Base-by-base conservation (phyloP, 2,888 invertebrate species). In the Girardia tigrina region DNA sequence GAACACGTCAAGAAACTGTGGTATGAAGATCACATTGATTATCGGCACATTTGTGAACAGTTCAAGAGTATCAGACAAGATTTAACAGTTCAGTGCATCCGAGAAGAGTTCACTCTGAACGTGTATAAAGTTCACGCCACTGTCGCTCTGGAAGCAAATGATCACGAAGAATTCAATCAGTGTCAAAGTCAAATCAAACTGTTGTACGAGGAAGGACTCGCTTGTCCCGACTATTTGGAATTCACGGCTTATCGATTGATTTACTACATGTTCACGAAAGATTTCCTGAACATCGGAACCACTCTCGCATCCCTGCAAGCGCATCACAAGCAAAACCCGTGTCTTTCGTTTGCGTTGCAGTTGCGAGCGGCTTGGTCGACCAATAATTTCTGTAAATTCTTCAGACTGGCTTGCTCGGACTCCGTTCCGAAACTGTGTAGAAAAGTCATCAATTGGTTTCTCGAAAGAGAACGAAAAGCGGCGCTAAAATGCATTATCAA, bases 61-160 rank as follows among this genome's bases (percentile, higher is more conserved):
- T 87, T 99, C 77, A 97, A 98, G 86, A 94, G 95, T 8, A 95
- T 99, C 79, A 87, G 98, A 80, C 98, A 98, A 86, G 98, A 99
- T 88, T 88, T 99, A 80, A 98, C 97, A 78, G 97, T 95, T 72
- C 98, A 98, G 88, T 93, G 95, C 81, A 88, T 98, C 79, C 87
- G 97, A 79, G 91, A 94, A 86, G 88, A 88, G 79, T 94, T 99
- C 83, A 94, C 97, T 75, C 90, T 98, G n/a, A 88, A 91, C 82
- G 98, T 98, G 14, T 98, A 99, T 86, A 98, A 99, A 87, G 94
- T 94, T 1, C 97, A 99, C 86, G 97, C 95, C 1, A 88, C 95
- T 75, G 92, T 98, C 81, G 95, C 97, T 73, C 87, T 98, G 84
- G 97, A 98, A 85, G 94, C 91, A 82, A 92, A 93, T 74, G 98